Base-by-base conservation (phyloP, 2,113 vertebrate species). In the Scophthalmus maximus region DNA sequence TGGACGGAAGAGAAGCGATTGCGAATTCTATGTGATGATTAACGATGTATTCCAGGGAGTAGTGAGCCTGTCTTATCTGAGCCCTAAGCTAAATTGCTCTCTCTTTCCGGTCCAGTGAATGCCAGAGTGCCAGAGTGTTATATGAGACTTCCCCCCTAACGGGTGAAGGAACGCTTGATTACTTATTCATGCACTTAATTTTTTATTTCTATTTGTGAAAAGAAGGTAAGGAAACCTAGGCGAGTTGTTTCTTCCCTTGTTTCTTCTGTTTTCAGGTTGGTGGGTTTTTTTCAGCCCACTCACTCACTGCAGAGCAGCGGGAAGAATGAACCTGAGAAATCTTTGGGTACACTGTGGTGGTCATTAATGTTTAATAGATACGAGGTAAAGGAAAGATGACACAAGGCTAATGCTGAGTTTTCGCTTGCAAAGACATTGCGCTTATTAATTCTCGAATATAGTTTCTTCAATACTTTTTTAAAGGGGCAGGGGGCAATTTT, bases 21-120 rank as follows among this genome's bases (percentile, higher is more conserved):
- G 66, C 76, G 60, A 86, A 81, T 86, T 84, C 60, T 68, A 47
- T 85, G 57, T 75, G 73, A 84, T 89, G 68, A 90, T 87, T 90
- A 88, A 85, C 58, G 42, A 61, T 76, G 74, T 81, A 75, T 89
- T 91, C 71, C 84, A 73, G 61, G 29, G 67, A 57, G 57, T 76
- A 65, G 84, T 89, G 68, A 84, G 58, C 25, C 10, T 22, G 59
- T 88, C 79, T 86, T 68, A 85, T 86, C 85, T 81, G 55, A 56
- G 69, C 44, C 65, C 8, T 3, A 2, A 84, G 78, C 70, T 72
- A 82, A 88, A 90, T 88, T 85, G 65, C 78, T 88, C 67, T 90
- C 70, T 73, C 73, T 86, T 84, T 72, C 32, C 25, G 25, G 79
- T 64, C 30, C 61, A 56, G 36, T 86, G 81, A 86, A 83, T 75